Conservation (phyloP, 2,797 vertebrate genomes). For the Pogoniulus pusillus region DNA sequence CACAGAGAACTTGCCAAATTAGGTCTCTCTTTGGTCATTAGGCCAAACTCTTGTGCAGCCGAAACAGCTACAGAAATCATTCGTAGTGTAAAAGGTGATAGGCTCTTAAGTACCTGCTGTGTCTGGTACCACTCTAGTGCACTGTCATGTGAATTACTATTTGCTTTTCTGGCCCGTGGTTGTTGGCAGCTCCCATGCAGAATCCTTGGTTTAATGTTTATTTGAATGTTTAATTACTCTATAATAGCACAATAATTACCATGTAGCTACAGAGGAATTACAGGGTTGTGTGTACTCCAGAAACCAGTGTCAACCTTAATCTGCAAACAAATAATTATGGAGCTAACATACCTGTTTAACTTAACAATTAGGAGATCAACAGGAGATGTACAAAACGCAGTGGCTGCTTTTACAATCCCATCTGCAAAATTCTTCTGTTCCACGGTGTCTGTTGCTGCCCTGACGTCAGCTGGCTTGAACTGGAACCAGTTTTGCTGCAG, state of each 20-base stretch:
- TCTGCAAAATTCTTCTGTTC: background rate
- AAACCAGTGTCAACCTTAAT: constrained; percentile 44
- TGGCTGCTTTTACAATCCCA: background rate
- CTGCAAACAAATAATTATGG: constrained; percentile 51
- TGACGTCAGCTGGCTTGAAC: fast-evolving
- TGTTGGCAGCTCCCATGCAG: constrained; percentile 40
- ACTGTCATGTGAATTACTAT: background rate
- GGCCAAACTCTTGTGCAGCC: background rate
- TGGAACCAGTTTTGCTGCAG: fast-evolving
- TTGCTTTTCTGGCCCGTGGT: background rate
- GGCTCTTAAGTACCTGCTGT: background rate
- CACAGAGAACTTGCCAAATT: background rate
- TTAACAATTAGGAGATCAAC: constrained; percentile 41
- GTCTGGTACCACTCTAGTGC: background rate
- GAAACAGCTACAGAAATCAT: background rate
- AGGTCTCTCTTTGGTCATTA: background rate
- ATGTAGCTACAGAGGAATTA: constrained; percentile 46
- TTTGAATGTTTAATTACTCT: constrained; percentile 70
- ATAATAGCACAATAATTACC: constrained; percentile 69
- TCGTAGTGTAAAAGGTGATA: background rate
- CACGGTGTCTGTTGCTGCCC: fast-evolving
- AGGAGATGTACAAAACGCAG: background rate
- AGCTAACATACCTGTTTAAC: constrained; percentile 58
- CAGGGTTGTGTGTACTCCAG: background rate
- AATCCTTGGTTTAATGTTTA: constrained; percentile 36